These are phyloP conservation scores for Plecotus auritus DNA, from an alignment of 2,113 vertebrate genomes.

Conservation along the genomic window DNA sequence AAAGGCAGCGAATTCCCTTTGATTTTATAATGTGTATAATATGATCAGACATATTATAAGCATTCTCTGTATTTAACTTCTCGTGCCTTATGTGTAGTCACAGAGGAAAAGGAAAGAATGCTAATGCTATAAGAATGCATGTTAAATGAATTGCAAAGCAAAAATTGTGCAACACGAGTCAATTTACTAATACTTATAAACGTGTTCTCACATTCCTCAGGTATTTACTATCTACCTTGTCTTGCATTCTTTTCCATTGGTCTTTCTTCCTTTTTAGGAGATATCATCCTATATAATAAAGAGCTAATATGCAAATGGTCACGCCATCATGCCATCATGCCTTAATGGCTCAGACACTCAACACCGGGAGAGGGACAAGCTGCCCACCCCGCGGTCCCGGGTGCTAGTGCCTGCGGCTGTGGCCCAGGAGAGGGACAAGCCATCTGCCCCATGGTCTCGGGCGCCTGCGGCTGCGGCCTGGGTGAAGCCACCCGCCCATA, in stretches of 20 bases:
- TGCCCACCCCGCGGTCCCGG: too few species aligned
- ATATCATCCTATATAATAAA: background rate
- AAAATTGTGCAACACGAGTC: background rate
- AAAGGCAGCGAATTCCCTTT: background rate
- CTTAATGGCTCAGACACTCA: too few species aligned
- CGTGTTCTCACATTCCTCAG: background rate
- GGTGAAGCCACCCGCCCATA: too few species aligned
- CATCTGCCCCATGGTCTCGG: too few species aligned
- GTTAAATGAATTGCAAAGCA: background rate
- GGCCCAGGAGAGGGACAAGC: too few species aligned
- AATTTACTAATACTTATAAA: background rate
- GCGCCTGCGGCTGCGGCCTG: too few species aligned
- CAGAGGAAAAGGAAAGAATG: background rate
- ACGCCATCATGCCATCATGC: too few species aligned
- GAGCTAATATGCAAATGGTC: too few species aligned
- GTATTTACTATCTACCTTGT: background rate
- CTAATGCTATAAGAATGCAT: background rate
- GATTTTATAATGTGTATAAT: background rate
- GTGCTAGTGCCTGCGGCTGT: too few species aligned
- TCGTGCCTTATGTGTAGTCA: background rate
- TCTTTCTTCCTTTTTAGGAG: background rate
- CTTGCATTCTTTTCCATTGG: background rate
- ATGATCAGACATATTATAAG: background rate
- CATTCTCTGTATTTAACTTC: background rate
- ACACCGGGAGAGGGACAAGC: too few species aligned